phyloP scores from a whole-genome alignment of 2,797 vertebrate genomes.

The Cottoperca gobio region DNA sequence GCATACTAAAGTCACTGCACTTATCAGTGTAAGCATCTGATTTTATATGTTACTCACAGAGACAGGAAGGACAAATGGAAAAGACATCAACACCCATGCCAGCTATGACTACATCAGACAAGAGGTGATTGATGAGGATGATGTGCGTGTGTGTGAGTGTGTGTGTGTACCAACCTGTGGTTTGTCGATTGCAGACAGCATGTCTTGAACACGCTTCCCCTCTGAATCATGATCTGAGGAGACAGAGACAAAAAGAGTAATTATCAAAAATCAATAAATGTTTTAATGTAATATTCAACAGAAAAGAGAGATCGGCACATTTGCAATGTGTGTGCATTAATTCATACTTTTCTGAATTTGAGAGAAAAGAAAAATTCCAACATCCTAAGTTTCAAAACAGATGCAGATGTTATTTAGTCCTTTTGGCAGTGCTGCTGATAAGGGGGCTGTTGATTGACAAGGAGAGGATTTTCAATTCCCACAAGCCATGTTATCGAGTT shows the following conservation, averaged over 20 bases:
- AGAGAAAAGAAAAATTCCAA: background rate
- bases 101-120: conserved; percentile 44
- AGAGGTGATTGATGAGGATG: conserved; percentile 53
- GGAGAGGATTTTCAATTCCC: conserved; percentile 1
- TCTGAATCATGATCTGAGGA: conserved; percentile 94
- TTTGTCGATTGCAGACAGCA: conserved; percentile 96
- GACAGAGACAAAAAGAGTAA: conserved; percentile 36
- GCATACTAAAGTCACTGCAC: background rate
- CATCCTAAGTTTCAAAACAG: conserved; percentile 21
- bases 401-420: conserved; percentile 14
- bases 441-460: conserved; percentile 11
- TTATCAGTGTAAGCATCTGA: conserved; percentile 4
- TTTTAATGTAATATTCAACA: background rate
- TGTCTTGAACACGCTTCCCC: conserved; percentile 94
- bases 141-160: background rate
- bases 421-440: conserved; percentile 4
- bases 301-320: background rate
- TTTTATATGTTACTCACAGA: conserved; percentile 32
- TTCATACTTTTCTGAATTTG: background rate
- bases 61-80: conserved; percentile 40
- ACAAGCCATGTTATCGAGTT: conserved; percentile 20
- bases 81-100: conserved; percentile 26
- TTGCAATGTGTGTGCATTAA: background rate
- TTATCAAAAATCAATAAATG: conserved; percentile 24
- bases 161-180: conserved; percentile 90